Base-by-base conservation (phyloP, 2,797 vertebrate genomes). In the Dipus sagitta region DNA sequence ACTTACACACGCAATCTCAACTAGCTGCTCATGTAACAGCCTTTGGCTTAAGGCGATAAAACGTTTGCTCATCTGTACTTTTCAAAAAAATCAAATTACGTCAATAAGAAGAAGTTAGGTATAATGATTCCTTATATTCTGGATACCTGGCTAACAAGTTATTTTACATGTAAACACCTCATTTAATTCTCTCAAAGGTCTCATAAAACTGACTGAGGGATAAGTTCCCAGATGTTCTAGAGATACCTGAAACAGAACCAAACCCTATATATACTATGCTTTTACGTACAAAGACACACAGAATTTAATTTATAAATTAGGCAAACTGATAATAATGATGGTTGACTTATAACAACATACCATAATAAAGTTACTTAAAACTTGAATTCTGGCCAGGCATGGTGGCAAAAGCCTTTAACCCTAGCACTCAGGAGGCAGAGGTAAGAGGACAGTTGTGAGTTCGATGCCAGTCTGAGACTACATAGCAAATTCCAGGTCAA, bases 141-240 rank as follows among this genome's bases (percentile, higher is more conserved):
- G 85, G 64, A 26, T 23, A 72, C 52, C 58, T 68, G n/a, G 62
- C 26, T 91, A 64, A 86, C 12, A 67, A 67, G 23, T 84, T 47
- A 62, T 58, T 86, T 93, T 76, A 78, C 0, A 3, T 70, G 26
- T 20, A 71, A 42, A 75, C 21, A 78, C 30, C 84, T 94, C 10
- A 88, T 84, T 94, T 90, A 87, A 88, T 93, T 96, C 71, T 93
- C 62, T 95, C 90, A 83, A 83, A 96, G 90, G 20, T 24, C 70
- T 54, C 17, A 2, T 62, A 88, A 83, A 9, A 18, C 58, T 92
- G 62, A 38, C 28, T 60, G 52, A 52, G 52, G 32, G 47, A 38
- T 70, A 15, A 81, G 47, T 47, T 82, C 28, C 30, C 26, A 67
- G 47, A 68, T 64, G 12, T 68, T 76, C 62, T 26, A 38, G 7